Evolutionary conservation across 37 sponge, comb jelly and placozoan genomes (phyloP).

Genomic region (Diacarnus erythraeanus): DNA sequence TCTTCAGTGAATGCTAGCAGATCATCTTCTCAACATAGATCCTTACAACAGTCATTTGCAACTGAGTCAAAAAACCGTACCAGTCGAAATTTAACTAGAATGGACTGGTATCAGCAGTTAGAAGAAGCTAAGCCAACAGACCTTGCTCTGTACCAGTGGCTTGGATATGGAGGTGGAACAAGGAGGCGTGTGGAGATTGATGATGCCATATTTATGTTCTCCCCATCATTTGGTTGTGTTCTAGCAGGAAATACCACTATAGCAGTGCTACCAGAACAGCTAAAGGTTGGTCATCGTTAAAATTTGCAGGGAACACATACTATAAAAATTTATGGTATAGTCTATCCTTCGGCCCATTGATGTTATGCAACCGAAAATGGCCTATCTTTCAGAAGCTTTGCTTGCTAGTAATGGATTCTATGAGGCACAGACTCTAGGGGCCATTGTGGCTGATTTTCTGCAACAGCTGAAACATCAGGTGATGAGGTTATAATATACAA

Average conservation of each 20-base stretch:
- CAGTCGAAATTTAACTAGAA: neutral
- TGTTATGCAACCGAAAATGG: constrained; percentile 14
- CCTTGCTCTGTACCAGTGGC: neutral
- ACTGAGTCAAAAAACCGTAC: neutral
- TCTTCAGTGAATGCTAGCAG: too few species aligned
- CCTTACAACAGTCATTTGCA: neutral
- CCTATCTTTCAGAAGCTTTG: constrained; percentile 29
- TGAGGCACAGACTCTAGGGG: constrained; percentile 4
- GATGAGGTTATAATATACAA: neutral
- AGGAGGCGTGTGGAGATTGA: constrained; percentile 19
- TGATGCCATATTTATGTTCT: constrained; percentile 4
- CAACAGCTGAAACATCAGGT: constrained; percentile 37
- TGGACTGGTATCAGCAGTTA: constrained; percentile 50
- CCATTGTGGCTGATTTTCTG: neutral
- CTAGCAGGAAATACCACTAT: neutral
- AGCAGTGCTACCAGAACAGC: constrained; percentile 11
- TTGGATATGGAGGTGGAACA: constrained; percentile 18
- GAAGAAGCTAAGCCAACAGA: neutral
- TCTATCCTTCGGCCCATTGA: constrained; percentile 12
- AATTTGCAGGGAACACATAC: neutral
- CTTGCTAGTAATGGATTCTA: constrained; percentile 42
- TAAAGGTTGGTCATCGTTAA: constrained; percentile 20
- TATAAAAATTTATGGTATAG: neutral
- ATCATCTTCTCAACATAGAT: too few species aligned
- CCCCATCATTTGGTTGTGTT: constrained; percentile 46